Base-by-base conservation (phyloP, 2,113 vertebrate species). In the Tragelaphus strepsiceros region DNA sequence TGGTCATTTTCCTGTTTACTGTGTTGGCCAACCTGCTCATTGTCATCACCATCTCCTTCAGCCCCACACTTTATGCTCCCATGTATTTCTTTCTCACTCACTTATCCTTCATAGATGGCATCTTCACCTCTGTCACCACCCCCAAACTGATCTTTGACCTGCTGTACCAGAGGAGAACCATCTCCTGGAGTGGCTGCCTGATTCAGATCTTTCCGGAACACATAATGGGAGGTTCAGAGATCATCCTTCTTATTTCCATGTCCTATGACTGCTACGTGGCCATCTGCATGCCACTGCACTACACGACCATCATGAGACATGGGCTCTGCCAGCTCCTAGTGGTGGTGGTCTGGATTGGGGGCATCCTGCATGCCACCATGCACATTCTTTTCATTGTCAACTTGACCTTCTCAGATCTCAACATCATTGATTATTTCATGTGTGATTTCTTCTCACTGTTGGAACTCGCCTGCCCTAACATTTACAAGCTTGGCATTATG, bases 391-490 rank as follows among this genome's bases (percentile, higher is more conserved):
- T 98, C 46, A 95, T 89, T 97, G 96, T 58, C 4, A 19, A 58
- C 21, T 22, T 58, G 56, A 58, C 56, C 56, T 58, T 58, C 21
- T 58, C 4, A 88, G 94, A 94, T 1, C 90, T 93, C 43, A 51
- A 93, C 30, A 43, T 96, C 46, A 97, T 97, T 3, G 97, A 98
- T 22, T 97, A 98, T 21, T 98, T 98, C 89, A 97, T 98, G 92
- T 98, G 98, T 32, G 97, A 98, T 87, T 93, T 98, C 53, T 97
- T 97, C 32, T 97, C 98, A 1, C 62, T 98, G 46, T 82, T 98
- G 78, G 98, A 98, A 88, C 97, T 62, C 21, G 7, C 56, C 56
- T 58, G 56, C 21, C 84, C 95, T 0, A 80, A 98, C 62, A 98
- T 96, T 10, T 88, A 97, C 24, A 61, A 49, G 4, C 78, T 98